Base-by-base conservation (phyloP, 1,140 invertebrate species). In the Melitaea cinxia region DNA sequence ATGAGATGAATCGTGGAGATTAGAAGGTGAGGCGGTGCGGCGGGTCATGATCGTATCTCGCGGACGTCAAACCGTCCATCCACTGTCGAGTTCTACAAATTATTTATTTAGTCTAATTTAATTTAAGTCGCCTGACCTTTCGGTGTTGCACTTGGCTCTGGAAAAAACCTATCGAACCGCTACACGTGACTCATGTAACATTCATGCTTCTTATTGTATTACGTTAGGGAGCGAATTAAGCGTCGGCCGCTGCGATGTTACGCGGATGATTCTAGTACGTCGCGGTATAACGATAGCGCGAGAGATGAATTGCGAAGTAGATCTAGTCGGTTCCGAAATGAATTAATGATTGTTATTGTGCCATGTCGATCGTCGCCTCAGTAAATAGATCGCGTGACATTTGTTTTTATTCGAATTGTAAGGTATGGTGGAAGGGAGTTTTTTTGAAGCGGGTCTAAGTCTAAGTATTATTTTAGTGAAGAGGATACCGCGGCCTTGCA, bases 41-140 rank as follows among this genome's bases (percentile, higher is more conserved):
- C 79, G 84, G 88, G 88, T 91, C 86, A 90, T 78, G 88, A 89
- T 91, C 77, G 78, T 86, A 88, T 88, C 86, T 82, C 57, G 56
- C 70, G 70, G 65, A 75, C 86, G 88, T 87, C 88, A 87, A 86
- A 49, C 83, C 83, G 85, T 87, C 85, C 79, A 76, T 82, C 84
- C 73, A 69, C 72, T 75, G 80, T 86, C 83, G 79, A 73, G 79
- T 68, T 58, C 78, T 82, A 89, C 82, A 81, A 84, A 88, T 85
- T 88, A 90, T 88, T 88, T 84, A 85, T 85, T 77, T 77, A 85
- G 79, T 85, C 83, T 88, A 90, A 90, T 90, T 90, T 85, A 88
- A 88, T 89, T 88, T 87, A 79, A 87, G 79, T 83, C 80, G 73
- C 71, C 75, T 83, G 84, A 88, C 83, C 88, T 88, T 86, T 83